phyloP scores from a whole-genome alignment of 2,888 invertebrate species.

The Tipula vernalis region DNA sequence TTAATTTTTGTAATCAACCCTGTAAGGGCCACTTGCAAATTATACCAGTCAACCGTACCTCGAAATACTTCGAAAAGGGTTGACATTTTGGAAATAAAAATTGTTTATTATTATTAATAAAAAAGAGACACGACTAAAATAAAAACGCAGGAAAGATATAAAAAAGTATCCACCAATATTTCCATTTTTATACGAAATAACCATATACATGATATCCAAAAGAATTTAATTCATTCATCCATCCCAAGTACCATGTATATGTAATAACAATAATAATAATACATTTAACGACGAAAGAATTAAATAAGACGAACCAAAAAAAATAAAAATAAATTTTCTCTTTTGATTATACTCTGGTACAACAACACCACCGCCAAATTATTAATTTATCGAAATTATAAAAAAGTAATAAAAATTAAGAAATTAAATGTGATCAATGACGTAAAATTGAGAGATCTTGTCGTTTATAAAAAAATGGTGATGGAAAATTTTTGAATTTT shows the following conservation, averaged over 20 bases:
- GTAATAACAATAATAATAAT: not conserved
- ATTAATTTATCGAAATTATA: constrained; percentile 4
- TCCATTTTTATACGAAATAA: not conserved
- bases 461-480: not conserved
- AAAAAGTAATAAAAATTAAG: not conserved
- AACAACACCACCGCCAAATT: not conserved
- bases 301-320: not conserved
- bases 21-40: not conserved
- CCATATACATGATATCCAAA: not conserved
- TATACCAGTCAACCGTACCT: too few relatives aligned
- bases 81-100: not conserved
- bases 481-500: not conserved
- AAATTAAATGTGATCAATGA: not conserved
- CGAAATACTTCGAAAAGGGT: not conserved
- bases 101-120: not conserved
- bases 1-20: not conserved
- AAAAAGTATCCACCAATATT: not conserved
- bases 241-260: not conserved
- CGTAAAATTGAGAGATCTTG: not conserved
- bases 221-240: not conserved
- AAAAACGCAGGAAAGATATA: not conserved
- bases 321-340: not conserved
- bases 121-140: not conserved
- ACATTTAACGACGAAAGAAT: not conserved
- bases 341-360: not conserved